A percentile compares a stretch with the other conserved stretches of the same genome.
Evolutionary conservation across 92 coral and sea anemone species (phyloP).

Genomic region (Phenganax stokvisi): DNA sequence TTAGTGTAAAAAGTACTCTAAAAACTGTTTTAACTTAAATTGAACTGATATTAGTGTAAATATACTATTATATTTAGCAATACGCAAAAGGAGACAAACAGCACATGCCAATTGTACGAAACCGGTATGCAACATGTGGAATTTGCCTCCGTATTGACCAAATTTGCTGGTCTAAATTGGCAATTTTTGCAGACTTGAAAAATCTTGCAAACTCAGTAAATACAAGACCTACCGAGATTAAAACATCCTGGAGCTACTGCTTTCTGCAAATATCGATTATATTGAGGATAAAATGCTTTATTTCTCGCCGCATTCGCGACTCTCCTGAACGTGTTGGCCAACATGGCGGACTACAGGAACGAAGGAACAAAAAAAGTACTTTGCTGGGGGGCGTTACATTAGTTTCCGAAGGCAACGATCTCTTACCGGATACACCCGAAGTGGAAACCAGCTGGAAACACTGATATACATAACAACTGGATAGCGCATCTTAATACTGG

Average conservation of each 20-base stretch:
- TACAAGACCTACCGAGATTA: slow-evolving; percentile 73
- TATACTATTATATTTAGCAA: neutral
- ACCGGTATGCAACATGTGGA: neutral
- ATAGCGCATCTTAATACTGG: too few relatives aligned
- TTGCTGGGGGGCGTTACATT: slow-evolving; percentile 47
- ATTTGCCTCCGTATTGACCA: neutral
- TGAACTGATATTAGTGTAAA: neutral
- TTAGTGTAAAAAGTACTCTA: neutral
- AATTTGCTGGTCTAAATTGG: neutral
- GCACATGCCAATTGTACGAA: neutral
- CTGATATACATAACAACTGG: too few relatives aligned
- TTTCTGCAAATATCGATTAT: slow-evolving; percentile 65
- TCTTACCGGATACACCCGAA: slow-evolving; percentile 54
- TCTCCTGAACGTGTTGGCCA: slow-evolving; percentile 86
- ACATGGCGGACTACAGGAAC: slow-evolving; percentile 75
- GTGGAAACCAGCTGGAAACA: neutral
- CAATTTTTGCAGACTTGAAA: neutral
- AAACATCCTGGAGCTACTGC: slow-evolving; percentile 78
- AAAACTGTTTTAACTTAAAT: neutral
- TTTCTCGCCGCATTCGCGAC: slow-evolving; percentile 82
- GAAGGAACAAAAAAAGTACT: slow-evolving; percentile 48
- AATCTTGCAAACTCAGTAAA: neutral
- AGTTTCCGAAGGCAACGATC: slow-evolving; percentile 30
- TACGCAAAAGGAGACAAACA: neutral
- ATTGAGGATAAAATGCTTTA: slow-evolving; percentile 66